Evolutionary conservation across 2,888 invertebrate species (phyloP).

Genomic region (Neocrepidodera transversa): DNA sequence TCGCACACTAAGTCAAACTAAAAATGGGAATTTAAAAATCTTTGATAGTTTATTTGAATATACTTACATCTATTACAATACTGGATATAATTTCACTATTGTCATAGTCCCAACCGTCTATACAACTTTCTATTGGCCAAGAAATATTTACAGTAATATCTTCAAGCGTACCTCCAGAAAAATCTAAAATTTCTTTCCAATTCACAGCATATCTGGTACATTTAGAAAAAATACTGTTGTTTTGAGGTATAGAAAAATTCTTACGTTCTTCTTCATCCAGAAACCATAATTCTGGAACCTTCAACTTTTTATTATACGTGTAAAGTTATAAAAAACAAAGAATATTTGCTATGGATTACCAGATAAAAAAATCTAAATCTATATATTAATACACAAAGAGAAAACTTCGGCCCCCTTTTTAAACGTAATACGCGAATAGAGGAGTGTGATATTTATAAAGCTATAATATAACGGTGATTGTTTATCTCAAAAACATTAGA

Average conservation of each 20-base stretch:
- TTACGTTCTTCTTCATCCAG: conserved; percentile 67
- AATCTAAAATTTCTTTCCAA: conserved; percentile 67
- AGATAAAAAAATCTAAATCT: no score
- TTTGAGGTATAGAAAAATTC: conserved; percentile 70
- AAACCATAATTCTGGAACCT: conserved; percentile 70
- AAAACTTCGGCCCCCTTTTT: no score
- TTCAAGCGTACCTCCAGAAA: conserved; percentile 47
- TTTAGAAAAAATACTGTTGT: conserved; percentile 68
- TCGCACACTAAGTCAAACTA: conserved; percentile 92
- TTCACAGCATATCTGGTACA: conserved; percentile 75
- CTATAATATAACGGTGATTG: no score
- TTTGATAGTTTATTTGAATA: background rate
- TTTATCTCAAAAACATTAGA: no score
- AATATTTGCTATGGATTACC: no score
- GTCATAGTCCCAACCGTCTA: conserved; percentile 83
- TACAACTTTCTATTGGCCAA: conserved; percentile 73
- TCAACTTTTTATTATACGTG: background rate
- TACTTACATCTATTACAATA: conserved; percentile 82
- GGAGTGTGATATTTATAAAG: no score
- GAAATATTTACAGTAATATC: conserved; percentile 60
- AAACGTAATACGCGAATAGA: no score
- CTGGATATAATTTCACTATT: conserved; percentile 74
- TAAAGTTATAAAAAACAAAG: no score
- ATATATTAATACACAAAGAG: no score
- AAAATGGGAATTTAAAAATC: no score